phyloP scores from a whole-genome alignment of 2,888 invertebrate species.

The Dasypolia templi region DNA sequence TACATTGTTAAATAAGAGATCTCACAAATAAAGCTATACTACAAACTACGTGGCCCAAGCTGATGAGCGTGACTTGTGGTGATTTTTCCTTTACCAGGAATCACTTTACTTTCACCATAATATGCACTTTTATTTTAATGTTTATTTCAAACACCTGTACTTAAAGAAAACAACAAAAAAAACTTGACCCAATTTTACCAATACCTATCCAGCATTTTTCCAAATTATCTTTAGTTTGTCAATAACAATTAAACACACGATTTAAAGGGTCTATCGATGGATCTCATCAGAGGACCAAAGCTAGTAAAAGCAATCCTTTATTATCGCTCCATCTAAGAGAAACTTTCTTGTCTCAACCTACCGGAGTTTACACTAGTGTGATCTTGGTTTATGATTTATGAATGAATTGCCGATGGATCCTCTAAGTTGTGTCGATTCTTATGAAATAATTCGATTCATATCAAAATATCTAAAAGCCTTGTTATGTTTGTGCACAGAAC shows the following conservation, averaged over 20 bases:
- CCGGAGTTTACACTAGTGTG: background rate
- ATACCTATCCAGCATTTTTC: background rate
- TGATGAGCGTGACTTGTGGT: background rate
- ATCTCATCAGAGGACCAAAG: background rate
- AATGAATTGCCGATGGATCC: background rate
- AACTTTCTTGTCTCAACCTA: background rate
- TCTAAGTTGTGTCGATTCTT: background rate
- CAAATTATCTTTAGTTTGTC: background rate
- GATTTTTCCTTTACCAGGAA: background rate
- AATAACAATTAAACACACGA: background rate
- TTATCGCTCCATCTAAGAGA: background rate
- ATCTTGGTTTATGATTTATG: background rate
- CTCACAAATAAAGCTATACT: background rate
- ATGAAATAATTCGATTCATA: background rate
- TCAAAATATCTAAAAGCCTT: conserved; percentile 11
- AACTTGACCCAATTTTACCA: background rate
- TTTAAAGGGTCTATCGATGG: background rate
- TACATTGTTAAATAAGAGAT: background rate
- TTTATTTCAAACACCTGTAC: background rate
- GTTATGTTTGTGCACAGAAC: conserved; percentile 76
- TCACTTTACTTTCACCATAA: background rate
- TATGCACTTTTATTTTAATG: background rate
- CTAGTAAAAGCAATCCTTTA: background rate
- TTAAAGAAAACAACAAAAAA: background rate
- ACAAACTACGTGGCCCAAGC: background rate